Percentiles rank a stretch among this genome's conserved stretches.
Evolutionary conservation across 2,113 vertebrate species (phyloP).

Genomic region (Halichoeres trimaculatus): DNA sequence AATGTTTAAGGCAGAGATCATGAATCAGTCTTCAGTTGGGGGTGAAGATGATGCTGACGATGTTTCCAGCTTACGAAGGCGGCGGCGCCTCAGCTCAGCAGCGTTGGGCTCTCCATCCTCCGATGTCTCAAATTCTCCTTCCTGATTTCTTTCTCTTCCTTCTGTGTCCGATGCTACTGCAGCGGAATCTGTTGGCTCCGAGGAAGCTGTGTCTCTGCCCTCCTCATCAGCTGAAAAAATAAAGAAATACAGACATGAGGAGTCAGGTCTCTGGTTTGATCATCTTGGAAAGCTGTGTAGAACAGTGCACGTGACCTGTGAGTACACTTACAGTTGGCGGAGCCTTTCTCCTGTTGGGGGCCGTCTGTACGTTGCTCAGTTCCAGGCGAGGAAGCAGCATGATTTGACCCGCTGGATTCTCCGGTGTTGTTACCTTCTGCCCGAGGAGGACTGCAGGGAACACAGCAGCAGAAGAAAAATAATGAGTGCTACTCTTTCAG

Average conservation of each 20-base stretch:
- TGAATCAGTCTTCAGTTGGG: slow-evolving; percentile 83
- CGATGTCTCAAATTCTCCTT: slow-evolving; percentile 26
- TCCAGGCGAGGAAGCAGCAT: slow-evolving; percentile 38
- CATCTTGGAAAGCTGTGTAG: too few species aligned
- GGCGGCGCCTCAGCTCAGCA: slow-evolving; percentile 88
- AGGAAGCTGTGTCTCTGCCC: slow-evolving; percentile 60
- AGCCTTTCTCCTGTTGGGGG: slow-evolving; percentile 42
- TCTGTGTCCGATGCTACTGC: slow-evolving; percentile 51
- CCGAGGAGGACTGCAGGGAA: slow-evolving; percentile 76
- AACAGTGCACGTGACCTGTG: too few species aligned
- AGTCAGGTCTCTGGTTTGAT: neutral
- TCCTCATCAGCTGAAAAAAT: slow-evolving; percentile 50
- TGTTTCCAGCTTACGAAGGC: slow-evolving; percentile 89
- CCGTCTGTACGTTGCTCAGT: slow-evolving; percentile 38
- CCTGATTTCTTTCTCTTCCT: slow-evolving; percentile 46
- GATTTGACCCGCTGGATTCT: slow-evolving; percentile 48
- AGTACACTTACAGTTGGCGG: slow-evolving; percentile 66
- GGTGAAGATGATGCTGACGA: slow-evolving; percentile 41
- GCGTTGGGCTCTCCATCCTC: slow-evolving; percentile 85
- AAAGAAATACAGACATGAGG: neutral
- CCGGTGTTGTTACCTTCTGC: slow-evolving; percentile 48
- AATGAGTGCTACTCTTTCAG: neutral
- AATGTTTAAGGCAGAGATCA: slow-evolving; percentile 25
- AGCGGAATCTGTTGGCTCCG: slow-evolving; percentile 72
- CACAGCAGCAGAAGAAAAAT: neutral